Percentiles rank a stretch among this genome's conserved stretches.
phyloP scores from a whole-genome alignment of 1,140 invertebrate species.

The Ostrea denselamellosa region DNA sequence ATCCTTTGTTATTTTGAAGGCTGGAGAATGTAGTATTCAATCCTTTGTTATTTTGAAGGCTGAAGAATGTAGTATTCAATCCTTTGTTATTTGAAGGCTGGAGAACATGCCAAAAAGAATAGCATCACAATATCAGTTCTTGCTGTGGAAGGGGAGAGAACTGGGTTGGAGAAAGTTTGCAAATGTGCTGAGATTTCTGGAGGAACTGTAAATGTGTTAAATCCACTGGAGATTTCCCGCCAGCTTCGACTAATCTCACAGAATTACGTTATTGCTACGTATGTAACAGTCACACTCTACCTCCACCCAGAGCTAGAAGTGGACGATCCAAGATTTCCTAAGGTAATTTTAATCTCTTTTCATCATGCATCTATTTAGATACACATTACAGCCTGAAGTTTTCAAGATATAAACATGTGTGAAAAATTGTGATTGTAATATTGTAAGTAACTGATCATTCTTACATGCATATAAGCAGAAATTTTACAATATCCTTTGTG shows the following conservation, averaged over 20 bases:
- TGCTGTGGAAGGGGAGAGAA: slow-evolving; percentile 69
- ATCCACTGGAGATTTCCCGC: slow-evolving; percentile 71
- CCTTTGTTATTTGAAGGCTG: slow-evolving; percentile 44
- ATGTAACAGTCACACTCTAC: slow-evolving; percentile 66
- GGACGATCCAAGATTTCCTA: slow-evolving; percentile 66
- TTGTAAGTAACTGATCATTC: no score
- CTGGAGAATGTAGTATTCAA: no score
- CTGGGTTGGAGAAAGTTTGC: slow-evolving; percentile 66
- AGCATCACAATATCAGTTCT: slow-evolving; percentile 71
- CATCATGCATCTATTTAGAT: no score
- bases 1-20: no score
- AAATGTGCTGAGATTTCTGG: slow-evolving; percentile 69
- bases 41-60: no score
- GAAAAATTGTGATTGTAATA: no score
- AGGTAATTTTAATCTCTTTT: slow-evolving; percentile 55
- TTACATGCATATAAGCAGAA: no score
- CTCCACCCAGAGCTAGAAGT: slow-evolving; percentile 70
- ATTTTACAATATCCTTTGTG: no score
- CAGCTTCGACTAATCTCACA: slow-evolving; percentile 72
- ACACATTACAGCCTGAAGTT: no score
- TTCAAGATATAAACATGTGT: no score
- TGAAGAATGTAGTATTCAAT: no score
- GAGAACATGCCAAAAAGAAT: slow-evolving; percentile 70
- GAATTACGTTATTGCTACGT: slow-evolving; percentile 72
- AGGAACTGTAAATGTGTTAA: slow-evolving; percentile 72